Evolutionary conservation across 1,140 invertebrate species (phyloP).

Genomic region (Drosophila nigromelanica): DNA sequence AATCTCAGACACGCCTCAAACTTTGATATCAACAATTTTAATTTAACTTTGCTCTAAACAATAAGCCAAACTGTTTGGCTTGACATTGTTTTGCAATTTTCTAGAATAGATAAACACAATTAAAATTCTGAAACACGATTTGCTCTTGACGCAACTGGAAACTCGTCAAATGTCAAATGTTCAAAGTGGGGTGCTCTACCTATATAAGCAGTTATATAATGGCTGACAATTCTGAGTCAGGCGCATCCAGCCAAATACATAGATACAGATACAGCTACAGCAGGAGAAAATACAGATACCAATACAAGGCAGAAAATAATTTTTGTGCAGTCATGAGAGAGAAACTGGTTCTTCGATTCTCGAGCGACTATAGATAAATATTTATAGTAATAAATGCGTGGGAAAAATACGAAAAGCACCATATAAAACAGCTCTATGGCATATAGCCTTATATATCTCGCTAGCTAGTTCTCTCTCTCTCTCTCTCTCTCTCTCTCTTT

Average conservation of each 20-base stretch:
- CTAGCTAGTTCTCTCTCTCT: background rate
- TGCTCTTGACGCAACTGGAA: constrained; percentile 55
- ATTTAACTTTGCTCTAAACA: constrained; percentile 17
- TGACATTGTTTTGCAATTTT: constrained; percentile 70
- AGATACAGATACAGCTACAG: background rate
- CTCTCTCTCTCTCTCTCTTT: background rate
- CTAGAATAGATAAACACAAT: constrained; percentile 64
- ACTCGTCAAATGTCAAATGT: constrained; percentile 58
- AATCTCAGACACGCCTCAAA: constrained; percentile 12
- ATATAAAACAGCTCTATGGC: constrained; percentile 26
- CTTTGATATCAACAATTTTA: constrained; percentile 21
- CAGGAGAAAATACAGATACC: constrained; percentile 30
- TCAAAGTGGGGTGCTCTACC: constrained; percentile 12
- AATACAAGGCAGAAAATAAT: constrained; percentile 12
- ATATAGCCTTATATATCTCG: constrained; percentile 6
- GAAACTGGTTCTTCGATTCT: constrained; percentile 64
- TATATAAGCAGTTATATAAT: background rate
- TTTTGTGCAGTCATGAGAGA: constrained; percentile 45
- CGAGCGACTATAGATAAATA: constrained; percentile 58
- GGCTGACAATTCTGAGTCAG: constrained; percentile 24
- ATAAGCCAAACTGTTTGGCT: constrained; percentile 17
- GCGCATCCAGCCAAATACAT: constrained; percentile 60
- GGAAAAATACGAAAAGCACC: constrained; percentile 57
- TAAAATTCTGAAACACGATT: constrained; percentile 69
- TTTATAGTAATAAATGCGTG: constrained; percentile 75